These are phyloP conservation scores for Anarhynchus alexandrinus DNA, from an alignment of 2,113 vertebrate genomes.

Conservation along the genomic window DNA sequence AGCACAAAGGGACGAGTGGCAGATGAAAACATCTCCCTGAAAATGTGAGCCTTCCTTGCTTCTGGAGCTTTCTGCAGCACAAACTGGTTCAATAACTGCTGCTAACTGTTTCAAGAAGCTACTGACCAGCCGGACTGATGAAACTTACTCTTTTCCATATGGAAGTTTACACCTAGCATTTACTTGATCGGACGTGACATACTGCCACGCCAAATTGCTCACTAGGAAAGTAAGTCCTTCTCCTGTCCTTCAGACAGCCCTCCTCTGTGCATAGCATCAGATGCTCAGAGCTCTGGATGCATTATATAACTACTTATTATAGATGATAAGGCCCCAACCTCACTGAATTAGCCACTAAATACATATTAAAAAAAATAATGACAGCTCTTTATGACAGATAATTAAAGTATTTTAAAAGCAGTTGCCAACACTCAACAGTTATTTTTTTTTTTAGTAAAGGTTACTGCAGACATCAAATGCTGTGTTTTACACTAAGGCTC, in stretches of 20 bases:
- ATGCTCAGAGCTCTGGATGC: neutral
- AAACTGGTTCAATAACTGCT: neutral
- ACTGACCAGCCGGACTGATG: neutral
- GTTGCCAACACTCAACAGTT: neutral
- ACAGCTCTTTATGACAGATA: neutral
- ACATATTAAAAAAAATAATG: neutral
- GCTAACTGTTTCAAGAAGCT: neutral
- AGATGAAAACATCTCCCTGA: neutral
- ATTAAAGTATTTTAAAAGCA: conserved; percentile 12
- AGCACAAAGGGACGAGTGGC: neutral
- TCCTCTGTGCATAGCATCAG: neutral
- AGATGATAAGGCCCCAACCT: neutral
- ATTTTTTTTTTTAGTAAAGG: neutral
- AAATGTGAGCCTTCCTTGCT: neutral
- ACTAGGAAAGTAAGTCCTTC: neutral
- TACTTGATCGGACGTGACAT: neutral
- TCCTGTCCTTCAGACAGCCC: conserved; percentile 14
- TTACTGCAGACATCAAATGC: neutral
- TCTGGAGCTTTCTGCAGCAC: neutral
- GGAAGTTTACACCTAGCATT: neutral
- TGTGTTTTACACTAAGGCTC: neutral
- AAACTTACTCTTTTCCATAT: neutral
- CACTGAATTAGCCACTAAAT: neutral
- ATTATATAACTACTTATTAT: neutral
- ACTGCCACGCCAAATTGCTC: neutral